A percentile compares a stretch with the other conserved stretches of the same genome.
Evolutionary conservation across 2,797 vertebrate species (phyloP).

Genomic region (Artibeus jamaicensis): DNA sequence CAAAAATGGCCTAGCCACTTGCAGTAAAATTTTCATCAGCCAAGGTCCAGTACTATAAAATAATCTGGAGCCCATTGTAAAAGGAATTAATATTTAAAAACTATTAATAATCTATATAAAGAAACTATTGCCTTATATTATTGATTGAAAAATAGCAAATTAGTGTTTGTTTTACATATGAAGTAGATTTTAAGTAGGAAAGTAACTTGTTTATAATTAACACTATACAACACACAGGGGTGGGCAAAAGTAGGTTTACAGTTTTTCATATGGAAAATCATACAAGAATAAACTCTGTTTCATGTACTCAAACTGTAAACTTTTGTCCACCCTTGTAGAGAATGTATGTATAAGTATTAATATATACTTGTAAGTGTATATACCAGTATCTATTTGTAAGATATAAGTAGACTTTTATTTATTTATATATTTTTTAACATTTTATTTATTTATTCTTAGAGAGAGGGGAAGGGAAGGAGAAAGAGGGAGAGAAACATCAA

Average conservation of each 20-base stretch:
- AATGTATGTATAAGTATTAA: neutral
- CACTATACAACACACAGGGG: neutral
- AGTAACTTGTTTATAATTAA: conserved; percentile 11
- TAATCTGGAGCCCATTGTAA: conserved; percentile 2
- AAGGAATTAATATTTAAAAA: conserved; percentile 53
- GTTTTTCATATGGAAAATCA: neutral
- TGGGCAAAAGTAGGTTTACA: neutral
- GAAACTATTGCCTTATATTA: conserved; percentile 15
- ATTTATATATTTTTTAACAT: too few species aligned
- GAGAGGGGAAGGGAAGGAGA: too few species aligned
- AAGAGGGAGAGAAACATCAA: too few species aligned
- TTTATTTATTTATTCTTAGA: too few species aligned
- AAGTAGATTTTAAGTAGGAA: conserved; percentile 19
- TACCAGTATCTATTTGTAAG: neutral
- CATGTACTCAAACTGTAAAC: neutral
- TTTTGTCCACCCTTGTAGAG: neutral
- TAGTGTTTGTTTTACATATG: neutral
- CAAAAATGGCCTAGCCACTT: conserved; percentile 16
- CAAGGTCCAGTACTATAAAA: conserved; percentile 1
- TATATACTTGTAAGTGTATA: neutral
- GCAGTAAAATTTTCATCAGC: conserved; percentile 7
- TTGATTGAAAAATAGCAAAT: conserved; percentile 31
- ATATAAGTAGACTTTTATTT: neutral
- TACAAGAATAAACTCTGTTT: neutral
- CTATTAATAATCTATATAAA: conserved; percentile 11